A percentile compares a stretch with the other conserved stretches of the same genome.
Conservation (phyloP, 1,140 invertebrate species). For the Daktulosphaira vitifoliae region DNA sequence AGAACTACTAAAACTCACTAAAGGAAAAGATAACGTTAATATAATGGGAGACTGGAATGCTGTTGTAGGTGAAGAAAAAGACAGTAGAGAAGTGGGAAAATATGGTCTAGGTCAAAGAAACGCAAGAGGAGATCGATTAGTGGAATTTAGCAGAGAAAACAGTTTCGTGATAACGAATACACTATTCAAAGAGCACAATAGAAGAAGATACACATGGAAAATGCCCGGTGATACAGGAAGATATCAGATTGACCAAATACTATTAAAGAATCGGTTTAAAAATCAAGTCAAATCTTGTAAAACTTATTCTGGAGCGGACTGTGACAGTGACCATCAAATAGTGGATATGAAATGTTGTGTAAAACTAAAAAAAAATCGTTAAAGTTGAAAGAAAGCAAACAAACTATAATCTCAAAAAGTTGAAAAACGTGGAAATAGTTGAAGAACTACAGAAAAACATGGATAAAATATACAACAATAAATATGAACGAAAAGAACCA, state of each 20-base stretch:
- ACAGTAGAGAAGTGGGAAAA: too few species aligned
- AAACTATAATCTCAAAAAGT: too few species aligned
- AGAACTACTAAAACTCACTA: constrained; percentile 5
- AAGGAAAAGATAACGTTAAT: constrained; percentile 29
- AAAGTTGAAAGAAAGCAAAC: neutral
- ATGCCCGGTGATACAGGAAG: constrained; percentile 34
- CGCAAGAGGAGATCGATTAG: too few species aligned
- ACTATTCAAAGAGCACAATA: constrained; percentile 36
- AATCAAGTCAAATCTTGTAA: too few species aligned
- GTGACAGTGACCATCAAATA: too few species aligned
- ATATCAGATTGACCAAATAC: constrained; percentile 37
- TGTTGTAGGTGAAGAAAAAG: too few species aligned
- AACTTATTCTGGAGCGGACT: constrained; percentile 32
- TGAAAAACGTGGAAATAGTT: neutral
- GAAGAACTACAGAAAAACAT: neutral
- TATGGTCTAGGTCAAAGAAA: too few species aligned
- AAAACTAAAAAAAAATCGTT: neutral
- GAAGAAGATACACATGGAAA: too few species aligned
- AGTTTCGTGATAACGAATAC: constrained; percentile 32
- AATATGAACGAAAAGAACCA: neutral
- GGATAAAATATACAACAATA: neutral
- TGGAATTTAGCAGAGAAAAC: constrained; percentile 27
- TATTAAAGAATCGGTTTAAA: too few species aligned
- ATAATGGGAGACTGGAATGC: constrained; percentile 22
- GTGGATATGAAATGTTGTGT: neutral